Evolutionary conservation across 2,888 invertebrate genomes (phyloP).

Genomic region (Priocnemis perturbator): DNA sequence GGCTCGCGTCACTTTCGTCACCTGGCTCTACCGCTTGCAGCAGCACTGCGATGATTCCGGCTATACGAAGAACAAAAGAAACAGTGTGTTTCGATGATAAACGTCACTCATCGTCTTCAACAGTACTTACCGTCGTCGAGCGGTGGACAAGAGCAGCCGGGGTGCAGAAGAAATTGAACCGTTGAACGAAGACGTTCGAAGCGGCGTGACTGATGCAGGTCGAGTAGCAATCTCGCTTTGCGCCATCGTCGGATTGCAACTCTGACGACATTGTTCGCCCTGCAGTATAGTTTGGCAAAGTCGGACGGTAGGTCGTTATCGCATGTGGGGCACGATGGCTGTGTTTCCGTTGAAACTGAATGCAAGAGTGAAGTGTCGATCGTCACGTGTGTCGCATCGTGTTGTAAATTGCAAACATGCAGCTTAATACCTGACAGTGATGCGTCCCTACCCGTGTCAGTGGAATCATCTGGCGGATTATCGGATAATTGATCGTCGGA

Average conservation of each 20-base stretch:
- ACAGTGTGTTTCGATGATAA: too few relatives aligned
- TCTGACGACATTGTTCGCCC: constrained; percentile 63
- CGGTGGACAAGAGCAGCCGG: constrained; percentile 63
- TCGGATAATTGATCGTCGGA: too few relatives aligned
- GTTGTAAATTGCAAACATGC: too few relatives aligned
- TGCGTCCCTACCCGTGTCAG: background rate
- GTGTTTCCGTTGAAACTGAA: constrained; percentile 23
- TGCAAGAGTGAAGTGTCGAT: background rate
- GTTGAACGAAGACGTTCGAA: constrained; percentile 57
- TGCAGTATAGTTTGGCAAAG: constrained; percentile 62
- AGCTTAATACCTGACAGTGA: background rate
- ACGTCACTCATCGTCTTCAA: too few relatives aligned
- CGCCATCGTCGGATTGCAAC: constrained; percentile 65
- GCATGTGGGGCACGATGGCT: constrained; percentile 63
- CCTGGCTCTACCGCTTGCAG: constrained; percentile 35
- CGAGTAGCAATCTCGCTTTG: constrained; percentile 63
- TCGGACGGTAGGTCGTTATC: constrained; percentile 60
- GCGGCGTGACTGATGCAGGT: constrained; percentile 52
- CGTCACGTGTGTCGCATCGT: background rate
- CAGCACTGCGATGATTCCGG: constrained; percentile 64
- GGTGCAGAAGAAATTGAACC: constrained; percentile 58
- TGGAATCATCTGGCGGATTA: background rate
- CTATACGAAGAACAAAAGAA: constrained; percentile 52
- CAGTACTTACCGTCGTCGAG: constrained; percentile 64
- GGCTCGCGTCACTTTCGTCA: constrained; percentile 40